Evolutionary conservation across 1,140 invertebrate species (phyloP).

Genomic region (Pseudachorutes palmiensis): DNA sequence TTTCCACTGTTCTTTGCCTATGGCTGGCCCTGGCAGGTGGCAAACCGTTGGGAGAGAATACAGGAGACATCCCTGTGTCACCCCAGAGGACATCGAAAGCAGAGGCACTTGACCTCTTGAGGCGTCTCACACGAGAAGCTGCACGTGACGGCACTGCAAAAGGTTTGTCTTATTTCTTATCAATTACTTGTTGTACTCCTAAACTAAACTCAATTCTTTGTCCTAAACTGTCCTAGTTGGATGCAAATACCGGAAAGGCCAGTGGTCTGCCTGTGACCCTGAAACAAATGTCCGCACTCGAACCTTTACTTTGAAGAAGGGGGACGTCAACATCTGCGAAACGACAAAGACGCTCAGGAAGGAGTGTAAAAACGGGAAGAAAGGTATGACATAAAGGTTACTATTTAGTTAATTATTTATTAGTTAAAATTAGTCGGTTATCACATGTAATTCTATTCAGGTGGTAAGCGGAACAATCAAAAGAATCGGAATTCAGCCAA

Average conservation of each 20-base stretch:
- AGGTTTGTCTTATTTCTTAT: constrained; percentile 8
- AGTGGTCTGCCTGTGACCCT: constrained; percentile 75
- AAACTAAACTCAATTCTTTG: not conserved
- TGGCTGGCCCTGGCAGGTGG: too few relatives aligned
- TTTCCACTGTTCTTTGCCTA: too few relatives aligned
- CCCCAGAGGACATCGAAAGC: not conserved
- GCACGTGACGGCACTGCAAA: constrained; percentile 5
- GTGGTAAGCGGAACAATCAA: not conserved
- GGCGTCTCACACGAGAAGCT: constrained; percentile 22
- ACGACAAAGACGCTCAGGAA: constrained; percentile 75
- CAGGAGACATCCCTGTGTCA: too few relatives aligned
- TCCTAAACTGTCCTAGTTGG: constrained; percentile 46
- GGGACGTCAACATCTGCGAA: constrained; percentile 64
- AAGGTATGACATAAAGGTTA: constrained; percentile 12
- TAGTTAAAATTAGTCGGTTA: not conserved
- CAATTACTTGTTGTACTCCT: not conserved
- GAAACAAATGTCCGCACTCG: constrained; percentile 69
- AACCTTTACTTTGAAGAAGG: constrained; percentile 72
- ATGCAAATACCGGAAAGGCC: constrained; percentile 73
- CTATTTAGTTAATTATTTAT: not conserved
- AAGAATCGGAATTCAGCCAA: not conserved
- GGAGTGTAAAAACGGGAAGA: constrained; percentile 61
- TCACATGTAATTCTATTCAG: too few relatives aligned
- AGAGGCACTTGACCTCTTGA: constrained; percentile 21
- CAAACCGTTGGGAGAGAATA: too few relatives aligned